Evolutionary conservation across 2,888 invertebrate genomes (phyloP).

Genomic region (Trichopoda pennipes): DNA sequence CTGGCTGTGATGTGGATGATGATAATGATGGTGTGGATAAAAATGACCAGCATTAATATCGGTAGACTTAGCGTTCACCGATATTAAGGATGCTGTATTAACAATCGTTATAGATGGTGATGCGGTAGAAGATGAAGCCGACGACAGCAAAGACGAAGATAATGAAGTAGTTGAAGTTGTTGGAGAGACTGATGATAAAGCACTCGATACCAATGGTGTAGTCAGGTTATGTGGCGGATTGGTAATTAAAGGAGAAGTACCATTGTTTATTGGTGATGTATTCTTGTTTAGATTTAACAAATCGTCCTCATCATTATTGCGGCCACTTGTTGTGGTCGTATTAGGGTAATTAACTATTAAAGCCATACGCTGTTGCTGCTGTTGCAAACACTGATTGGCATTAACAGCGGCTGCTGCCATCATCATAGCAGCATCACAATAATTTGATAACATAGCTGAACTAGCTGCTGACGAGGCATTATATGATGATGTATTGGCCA

Average conservation of each 20-base stretch:
- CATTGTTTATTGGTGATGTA: conserved; percentile 15
- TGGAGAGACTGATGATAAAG: conserved; percentile 73
- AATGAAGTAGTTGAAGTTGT: conserved; percentile 72
- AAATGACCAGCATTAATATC: conserved; percentile 55
- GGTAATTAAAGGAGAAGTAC: background rate
- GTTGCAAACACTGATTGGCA: conserved; percentile 79
- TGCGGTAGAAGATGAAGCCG: conserved; percentile 54
- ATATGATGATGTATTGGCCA: conserved; percentile 59
- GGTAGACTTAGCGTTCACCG: conserved; percentile 13
- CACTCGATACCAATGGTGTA: conserved; percentile 69
- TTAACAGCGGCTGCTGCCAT: conserved; percentile 80
- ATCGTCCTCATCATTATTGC: conserved; percentile 55
- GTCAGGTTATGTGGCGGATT: conserved; percentile 49
- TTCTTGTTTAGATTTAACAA: conserved; percentile 62
- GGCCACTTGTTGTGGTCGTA: conserved; percentile 65
- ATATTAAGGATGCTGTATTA: conserved; percentile 54
- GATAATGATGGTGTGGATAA: conserved; percentile 50
- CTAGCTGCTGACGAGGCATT: conserved; percentile 68
- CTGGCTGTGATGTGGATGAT: conserved; percentile 34
- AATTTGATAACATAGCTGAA: conserved; percentile 79
- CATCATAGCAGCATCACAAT: conserved; percentile 81
- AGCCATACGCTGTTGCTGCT: conserved; percentile 76
- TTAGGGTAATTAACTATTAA: conserved; percentile 74
- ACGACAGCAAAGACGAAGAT: conserved; percentile 65
- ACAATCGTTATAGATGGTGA: conserved; percentile 41